phyloP scores from a whole-genome alignment of 2,888 invertebrate genomes.

The Resseliella maxima region DNA sequence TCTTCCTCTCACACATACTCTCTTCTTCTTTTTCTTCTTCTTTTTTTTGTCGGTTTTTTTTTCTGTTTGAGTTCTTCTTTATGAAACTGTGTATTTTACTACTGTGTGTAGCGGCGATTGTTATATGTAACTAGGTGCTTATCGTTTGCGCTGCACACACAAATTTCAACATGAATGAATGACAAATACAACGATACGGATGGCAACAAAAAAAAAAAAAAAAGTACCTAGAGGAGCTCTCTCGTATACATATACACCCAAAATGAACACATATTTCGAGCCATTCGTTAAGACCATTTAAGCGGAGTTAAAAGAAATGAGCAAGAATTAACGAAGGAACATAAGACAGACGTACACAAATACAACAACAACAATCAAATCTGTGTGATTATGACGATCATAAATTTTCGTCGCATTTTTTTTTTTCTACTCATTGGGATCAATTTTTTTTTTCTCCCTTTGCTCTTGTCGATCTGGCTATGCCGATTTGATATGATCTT shows the following conservation, averaged over 20 bases:
- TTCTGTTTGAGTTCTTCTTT: constrained; percentile 15
- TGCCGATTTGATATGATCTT: no score
- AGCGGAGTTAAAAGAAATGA: neutral
- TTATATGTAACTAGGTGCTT: constrained; percentile 45
- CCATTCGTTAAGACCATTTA: constrained; percentile 21
- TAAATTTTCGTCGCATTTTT: neutral
- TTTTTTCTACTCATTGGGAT: constrained; percentile 11
- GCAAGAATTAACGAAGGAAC: constrained; percentile 39
- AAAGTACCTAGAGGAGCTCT: neutral
- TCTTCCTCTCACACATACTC: no score
- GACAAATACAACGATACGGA: neutral
- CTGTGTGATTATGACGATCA: constrained; percentile 3
- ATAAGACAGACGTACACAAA: constrained; percentile 8
- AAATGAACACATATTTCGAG: neutral
- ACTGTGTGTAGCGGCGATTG: constrained; percentile 13
- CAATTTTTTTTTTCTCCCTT: neutral
- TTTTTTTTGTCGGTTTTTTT: neutral
- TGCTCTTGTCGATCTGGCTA: neutral
- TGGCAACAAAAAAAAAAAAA: neutral
- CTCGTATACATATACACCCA: neutral
- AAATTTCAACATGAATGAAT: constrained; percentile 15
- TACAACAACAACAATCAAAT: constrained; percentile 5
- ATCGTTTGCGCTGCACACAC: constrained; percentile 11
- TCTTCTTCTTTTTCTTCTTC: neutral
- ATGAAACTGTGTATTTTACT: constrained; percentile 35